These are phyloP conservation scores for Monarcha castaneiventris DNA, from an alignment of 2,113 vertebrate species.

Conservation along the genomic window DNA sequence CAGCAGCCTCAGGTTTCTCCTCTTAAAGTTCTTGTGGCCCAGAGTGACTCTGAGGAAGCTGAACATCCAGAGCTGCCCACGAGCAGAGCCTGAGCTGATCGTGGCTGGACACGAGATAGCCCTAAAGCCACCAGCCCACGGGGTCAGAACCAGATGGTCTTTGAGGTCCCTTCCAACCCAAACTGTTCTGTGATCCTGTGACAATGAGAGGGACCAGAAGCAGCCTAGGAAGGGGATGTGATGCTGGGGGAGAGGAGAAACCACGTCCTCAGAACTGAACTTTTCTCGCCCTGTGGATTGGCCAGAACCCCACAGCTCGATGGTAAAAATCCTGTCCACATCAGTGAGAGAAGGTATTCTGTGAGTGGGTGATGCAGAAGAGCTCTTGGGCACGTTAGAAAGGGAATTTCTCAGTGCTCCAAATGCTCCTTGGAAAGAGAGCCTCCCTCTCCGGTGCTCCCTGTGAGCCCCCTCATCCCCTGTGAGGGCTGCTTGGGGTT, in stretches of 20 bases:
- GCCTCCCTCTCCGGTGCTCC: neutral
- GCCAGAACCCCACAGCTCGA: neutral
- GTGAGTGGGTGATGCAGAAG: neutral
- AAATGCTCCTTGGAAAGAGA: neutral
- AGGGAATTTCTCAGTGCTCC: neutral
- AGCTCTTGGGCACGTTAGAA: neutral
- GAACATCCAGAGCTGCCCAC: rapidly evolving
- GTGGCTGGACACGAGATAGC: rapidly evolving
- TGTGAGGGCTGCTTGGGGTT: rapidly evolving
- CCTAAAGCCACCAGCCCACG: neutral
- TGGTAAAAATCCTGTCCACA: neutral
- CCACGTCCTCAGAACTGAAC: neutral
- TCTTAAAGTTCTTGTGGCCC: rapidly evolving
- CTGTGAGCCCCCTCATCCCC: neutral
- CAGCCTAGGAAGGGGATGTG: neutral
- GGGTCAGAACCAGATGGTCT: neutral
- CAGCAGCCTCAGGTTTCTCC: neutral
- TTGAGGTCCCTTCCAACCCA: neutral
- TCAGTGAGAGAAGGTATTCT: neutral
- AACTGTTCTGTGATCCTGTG: neutral
- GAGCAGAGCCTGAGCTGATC: neutral
- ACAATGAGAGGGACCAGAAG: neutral
- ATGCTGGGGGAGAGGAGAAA: neutral
- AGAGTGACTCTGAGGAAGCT: neutral
- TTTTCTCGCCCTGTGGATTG: neutral